phyloP scores from a whole-genome alignment of 2,888 invertebrate species.

The Pharmacophagus antenor region DNA sequence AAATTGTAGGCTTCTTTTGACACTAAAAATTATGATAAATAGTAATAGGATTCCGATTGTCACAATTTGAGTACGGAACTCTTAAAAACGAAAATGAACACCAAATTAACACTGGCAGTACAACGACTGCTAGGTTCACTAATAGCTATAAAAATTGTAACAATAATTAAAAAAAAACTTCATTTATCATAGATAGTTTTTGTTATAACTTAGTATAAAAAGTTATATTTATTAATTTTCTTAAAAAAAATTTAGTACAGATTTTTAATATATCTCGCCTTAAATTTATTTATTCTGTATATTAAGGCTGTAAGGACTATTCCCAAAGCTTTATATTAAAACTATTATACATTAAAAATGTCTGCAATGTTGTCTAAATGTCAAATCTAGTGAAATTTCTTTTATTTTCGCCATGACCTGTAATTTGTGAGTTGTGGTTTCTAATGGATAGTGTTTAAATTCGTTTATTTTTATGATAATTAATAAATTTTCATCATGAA shows the following conservation, averaged over 20 bases:
- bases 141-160: no score
- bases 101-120: no score
- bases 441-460: slow-evolving; percentile 66
- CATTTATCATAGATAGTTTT: no score
- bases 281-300: slow-evolving; percentile 8
- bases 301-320: slow-evolving; percentile 33
- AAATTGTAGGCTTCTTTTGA: no score
- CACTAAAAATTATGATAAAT: no score
- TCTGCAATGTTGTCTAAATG: slow-evolving; percentile 77
- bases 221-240: neutral
- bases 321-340: slow-evolving; percentile 33
- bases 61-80: no score
- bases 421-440: slow-evolving; percentile 73
- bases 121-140: no score
- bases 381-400: slow-evolving; percentile 75
- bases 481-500: slow-evolving; percentile 70
- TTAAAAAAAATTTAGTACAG: neutral
- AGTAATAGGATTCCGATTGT: no score
- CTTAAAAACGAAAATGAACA: no score
- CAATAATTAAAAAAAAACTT: no score
- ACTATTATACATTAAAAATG: slow-evolving; percentile 46
- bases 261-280: neutral
- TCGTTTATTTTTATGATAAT: slow-evolving; percentile 55
- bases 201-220: no score
- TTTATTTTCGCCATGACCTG: slow-evolving; percentile 76